Evolutionary conservation across 2,888 invertebrate species (phyloP).

Genomic region (Thymelicus acteon): DNA sequence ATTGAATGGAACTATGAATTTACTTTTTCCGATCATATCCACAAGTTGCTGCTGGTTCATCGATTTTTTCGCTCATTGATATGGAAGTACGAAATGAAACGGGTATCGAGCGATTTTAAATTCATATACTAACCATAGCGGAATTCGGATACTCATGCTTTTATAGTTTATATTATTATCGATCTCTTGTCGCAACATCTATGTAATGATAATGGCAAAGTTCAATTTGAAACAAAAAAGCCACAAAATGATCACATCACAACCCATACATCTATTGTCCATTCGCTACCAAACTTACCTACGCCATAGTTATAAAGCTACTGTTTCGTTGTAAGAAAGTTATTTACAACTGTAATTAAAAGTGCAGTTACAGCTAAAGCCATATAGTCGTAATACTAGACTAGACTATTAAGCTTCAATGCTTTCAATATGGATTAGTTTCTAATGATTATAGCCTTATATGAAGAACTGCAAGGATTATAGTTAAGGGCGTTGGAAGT

Average conservation of each 20-base stretch:
- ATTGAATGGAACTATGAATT: conserved; percentile 21
- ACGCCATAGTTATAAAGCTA: too few species aligned
- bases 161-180: too few species aligned
- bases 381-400: background rate
- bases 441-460: conserved; percentile 51
- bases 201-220: too few species aligned
- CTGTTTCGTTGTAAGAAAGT: background rate
- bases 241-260: too few species aligned
- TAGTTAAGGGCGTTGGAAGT: conserved; percentile 53
- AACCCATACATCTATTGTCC: too few species aligned
- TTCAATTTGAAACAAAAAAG: too few species aligned
- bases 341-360: background rate
- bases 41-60: background rate
- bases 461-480: conserved; percentile 51
- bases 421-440: conserved; percentile 48
- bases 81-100: background rate
- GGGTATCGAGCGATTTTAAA: too few species aligned
- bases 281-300: too few species aligned
- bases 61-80: background rate
- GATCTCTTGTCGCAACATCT: too few species aligned
- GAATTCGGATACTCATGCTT: too few species aligned
- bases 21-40: background rate
- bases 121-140: too few species aligned
- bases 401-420: conserved; percentile 32
- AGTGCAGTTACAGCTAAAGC: background rate